Conservation (phyloP, 2,113 vertebrate species). For the Strix uralensis region DNA sequence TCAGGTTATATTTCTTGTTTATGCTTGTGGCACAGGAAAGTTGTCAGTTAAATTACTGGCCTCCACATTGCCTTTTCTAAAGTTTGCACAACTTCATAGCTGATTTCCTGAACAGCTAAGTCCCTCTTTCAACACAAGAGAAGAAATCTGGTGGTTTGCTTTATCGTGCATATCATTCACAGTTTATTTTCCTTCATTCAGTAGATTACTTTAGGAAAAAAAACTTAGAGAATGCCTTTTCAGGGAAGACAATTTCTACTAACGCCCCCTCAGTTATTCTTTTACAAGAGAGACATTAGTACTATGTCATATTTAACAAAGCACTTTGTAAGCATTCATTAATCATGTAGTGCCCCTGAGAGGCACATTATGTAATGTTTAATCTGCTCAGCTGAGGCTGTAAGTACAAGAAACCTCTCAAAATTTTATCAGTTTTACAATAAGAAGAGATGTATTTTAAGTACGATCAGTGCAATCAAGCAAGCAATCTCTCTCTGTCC, state of each 20-base stretch:
- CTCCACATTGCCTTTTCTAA: not conserved
- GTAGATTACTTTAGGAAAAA: not conserved
- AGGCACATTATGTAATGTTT: conserved; percentile 60
- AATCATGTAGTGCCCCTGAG: conserved; percentile 58
- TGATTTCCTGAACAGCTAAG: not conserved
- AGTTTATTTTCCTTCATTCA: not conserved
- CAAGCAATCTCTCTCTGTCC: rapidly evolving
- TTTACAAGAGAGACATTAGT: not conserved
- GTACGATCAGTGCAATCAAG: rapidly evolving
- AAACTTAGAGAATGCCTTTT: not conserved
- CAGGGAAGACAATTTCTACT: not conserved
- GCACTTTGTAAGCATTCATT: conserved; percentile 57
- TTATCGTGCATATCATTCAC: not conserved
- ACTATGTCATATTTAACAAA: conserved; percentile 50
- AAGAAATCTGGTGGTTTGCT: not conserved
- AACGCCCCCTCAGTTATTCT: not conserved
- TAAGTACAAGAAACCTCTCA: conserved; percentile 55
- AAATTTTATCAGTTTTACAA: conserved; percentile 44
- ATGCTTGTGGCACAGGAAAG: not conserved
- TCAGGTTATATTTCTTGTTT: not conserved
- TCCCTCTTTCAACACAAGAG: not conserved
- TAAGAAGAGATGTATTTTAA: not conserved
- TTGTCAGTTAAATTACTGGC: not conserved
- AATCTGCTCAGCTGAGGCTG: conserved; percentile 48
- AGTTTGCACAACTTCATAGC: not conserved